phyloP scores from a whole-genome alignment of 2,113 vertebrate genomes.

The Phasianus colchicus region DNA sequence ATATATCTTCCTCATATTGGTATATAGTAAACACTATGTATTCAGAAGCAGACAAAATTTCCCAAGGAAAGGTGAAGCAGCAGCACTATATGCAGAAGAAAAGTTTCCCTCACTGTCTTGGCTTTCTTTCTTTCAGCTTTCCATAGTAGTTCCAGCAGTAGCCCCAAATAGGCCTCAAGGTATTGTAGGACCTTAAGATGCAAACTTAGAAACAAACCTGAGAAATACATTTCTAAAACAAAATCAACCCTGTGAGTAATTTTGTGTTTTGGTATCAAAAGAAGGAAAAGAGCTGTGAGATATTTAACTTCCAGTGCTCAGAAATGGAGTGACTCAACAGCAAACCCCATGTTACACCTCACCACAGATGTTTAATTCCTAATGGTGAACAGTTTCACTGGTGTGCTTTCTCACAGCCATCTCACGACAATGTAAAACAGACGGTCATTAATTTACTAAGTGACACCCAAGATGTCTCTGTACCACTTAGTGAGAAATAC shows the following conservation, averaged over 20 bases:
- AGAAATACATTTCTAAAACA: constrained; percentile 1
- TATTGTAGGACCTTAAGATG: background rate
- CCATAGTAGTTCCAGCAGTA: background rate
- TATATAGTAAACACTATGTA: background rate
- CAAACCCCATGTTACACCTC: background rate
- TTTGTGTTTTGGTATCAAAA: background rate
- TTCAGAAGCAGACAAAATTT: background rate
- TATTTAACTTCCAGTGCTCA: background rate
- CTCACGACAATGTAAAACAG: constrained; percentile 40
- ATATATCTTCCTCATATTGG: background rate
- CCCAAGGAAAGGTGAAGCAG: background rate
- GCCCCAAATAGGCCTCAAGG: background rate
- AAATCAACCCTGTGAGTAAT: constrained; percentile 9
- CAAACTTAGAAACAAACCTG: background rate
- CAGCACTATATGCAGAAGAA: background rate
- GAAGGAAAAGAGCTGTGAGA: background rate
- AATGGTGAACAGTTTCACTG: background rate
- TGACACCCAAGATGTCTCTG: constrained; percentile 39
- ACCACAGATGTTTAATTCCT: background rate
- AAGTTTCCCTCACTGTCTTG: background rate
- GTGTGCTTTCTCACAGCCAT: constrained; percentile 30
- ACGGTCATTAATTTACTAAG: constrained; percentile 35
- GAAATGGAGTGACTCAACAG: background rate
- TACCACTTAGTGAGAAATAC: constrained; percentile 27
- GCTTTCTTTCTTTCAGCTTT: background rate